Percentiles rank a stretch among this genome's conserved stretches.
These are phyloP conservation scores for Chlamydotis undulata DNA, from an alignment of 2,113 vertebrate species.

Conservation along the genomic window DNA sequence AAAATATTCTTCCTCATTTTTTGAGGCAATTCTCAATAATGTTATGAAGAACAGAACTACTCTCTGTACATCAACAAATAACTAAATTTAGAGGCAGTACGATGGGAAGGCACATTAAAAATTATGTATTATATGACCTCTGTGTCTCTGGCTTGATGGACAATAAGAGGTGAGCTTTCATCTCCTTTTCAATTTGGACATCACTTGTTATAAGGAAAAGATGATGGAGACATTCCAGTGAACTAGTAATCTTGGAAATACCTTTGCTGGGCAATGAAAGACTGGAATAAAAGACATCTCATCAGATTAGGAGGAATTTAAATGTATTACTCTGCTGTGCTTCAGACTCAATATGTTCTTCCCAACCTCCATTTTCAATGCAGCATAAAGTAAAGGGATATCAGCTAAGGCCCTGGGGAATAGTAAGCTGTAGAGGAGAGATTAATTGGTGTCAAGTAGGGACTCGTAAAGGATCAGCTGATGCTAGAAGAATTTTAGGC, in stretches of 20 bases:
- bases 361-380: neutral
- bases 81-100: neutral
- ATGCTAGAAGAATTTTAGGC: slow-evolving; percentile 77
- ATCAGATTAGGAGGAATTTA: neutral
- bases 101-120: neutral
- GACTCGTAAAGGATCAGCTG: slow-evolving; percentile 77
- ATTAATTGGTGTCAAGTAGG: slow-evolving; percentile 85
- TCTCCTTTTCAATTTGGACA: neutral
- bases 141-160: neutral
- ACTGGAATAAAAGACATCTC: neutral
- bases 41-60: neutral
- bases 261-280: neutral
- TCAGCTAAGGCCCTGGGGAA: slow-evolving; percentile 2
- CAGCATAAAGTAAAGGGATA: slow-evolving; percentile 22
- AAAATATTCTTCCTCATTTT: neutral
- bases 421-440: slow-evolving; percentile 45
- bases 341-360: neutral
- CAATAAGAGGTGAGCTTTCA: neutral
- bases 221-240: neutral
- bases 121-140: neutral
- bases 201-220: slow-evolving; percentile 5
- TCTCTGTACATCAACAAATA: neutral
- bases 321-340: neutral
- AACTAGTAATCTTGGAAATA: neutral
- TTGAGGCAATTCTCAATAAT: neutral